Evolutionary conservation across 2,888 invertebrate species (phyloP).

Genomic region (Tachina lurida): DNA sequence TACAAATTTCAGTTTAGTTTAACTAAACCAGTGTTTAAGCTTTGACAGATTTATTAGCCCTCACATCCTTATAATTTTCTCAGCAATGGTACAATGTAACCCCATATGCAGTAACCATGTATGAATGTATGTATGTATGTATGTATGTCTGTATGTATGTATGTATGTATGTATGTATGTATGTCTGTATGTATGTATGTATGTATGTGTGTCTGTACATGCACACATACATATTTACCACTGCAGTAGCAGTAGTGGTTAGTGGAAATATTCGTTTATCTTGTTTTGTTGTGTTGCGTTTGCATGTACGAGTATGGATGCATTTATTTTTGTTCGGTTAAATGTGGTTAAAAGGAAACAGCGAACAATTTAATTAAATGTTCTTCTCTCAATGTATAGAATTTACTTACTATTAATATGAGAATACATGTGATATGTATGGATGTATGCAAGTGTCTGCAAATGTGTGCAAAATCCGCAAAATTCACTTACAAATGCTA

Average conservation of each 20-base stretch:
- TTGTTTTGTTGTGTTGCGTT: slow-evolving; percentile 7
- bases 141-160: too few species aligned
- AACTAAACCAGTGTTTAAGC: too few species aligned
- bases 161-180: background rate
- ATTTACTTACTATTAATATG: background rate
- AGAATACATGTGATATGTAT: background rate
- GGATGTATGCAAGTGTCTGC: background rate
- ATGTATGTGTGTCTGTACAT: background rate
- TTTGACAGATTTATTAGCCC: too few species aligned
- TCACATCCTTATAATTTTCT: too few species aligned
- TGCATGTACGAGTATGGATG: too few species aligned
- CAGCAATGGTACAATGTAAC: too few species aligned
- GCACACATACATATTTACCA: slow-evolving; percentile 35
- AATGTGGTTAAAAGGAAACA: slow-evolving; percentile 64
- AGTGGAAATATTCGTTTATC: slow-evolving; percentile 33
- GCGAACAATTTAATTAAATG: slow-evolving; percentile 70
- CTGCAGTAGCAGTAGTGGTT: slow-evolving; percentile 54
- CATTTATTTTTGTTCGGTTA: slow-evolving; percentile 32
- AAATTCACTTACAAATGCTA: slow-evolving; percentile 37
- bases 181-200: background rate
- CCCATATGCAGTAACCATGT: too few species aligned
- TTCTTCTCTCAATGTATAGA: slow-evolving; percentile 38
- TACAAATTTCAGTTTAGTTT: too few species aligned
- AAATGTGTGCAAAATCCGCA: slow-evolving; percentile 29
- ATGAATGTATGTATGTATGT: too few species aligned